phyloP scores from a whole-genome alignment of 2,797 vertebrate genomes.

The Apogon hyalosoma region DNA sequence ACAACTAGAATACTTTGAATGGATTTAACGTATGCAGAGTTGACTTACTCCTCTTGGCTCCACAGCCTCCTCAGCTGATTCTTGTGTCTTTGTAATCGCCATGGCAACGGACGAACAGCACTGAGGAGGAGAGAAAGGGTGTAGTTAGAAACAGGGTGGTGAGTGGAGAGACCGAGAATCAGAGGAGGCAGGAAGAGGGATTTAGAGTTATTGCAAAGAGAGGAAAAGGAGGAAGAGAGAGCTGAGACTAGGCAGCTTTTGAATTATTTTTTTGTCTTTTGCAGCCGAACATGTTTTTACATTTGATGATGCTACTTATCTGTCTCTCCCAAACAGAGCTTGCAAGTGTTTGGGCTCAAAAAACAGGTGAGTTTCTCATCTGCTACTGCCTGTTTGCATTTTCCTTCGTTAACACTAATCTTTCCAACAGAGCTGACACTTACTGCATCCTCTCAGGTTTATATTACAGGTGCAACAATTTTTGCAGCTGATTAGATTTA shows the following conservation, averaged over 20 bases:
- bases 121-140: conserved; percentile 70
- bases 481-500: background rate
- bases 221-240: conserved; percentile 26
- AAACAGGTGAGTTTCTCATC: conserved; percentile 73
- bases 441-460: background rate
- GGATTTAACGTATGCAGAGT: conserved; percentile 3
- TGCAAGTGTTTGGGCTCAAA: conserved; percentile 57
- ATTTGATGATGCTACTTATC: conserved; percentile 66
- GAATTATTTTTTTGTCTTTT: conserved; percentile 2
- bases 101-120: conserved; percentile 63
- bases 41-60: conserved; percentile 30
- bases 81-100: conserved; percentile 58
- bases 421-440: background rate
- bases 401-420: conserved; percentile 8
- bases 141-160: conserved; percentile 61
- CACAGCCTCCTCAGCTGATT: conserved; percentile 52
- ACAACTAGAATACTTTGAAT: background rate
- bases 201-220: conserved; percentile 45
- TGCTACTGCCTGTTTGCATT: background rate
- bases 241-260: conserved; percentile 9
- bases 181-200: conserved; percentile 42
- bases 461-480: conserved; percentile 5
- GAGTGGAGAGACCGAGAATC: conserved; percentile 38
- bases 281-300: conserved; percentile 65
- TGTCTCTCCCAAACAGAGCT: conserved; percentile 62